Evolutionary conservation across 2,888 invertebrate species (phyloP), one percentile per base, ranked within the genome.

Genomic region (Cephus rjabovi): DNA sequence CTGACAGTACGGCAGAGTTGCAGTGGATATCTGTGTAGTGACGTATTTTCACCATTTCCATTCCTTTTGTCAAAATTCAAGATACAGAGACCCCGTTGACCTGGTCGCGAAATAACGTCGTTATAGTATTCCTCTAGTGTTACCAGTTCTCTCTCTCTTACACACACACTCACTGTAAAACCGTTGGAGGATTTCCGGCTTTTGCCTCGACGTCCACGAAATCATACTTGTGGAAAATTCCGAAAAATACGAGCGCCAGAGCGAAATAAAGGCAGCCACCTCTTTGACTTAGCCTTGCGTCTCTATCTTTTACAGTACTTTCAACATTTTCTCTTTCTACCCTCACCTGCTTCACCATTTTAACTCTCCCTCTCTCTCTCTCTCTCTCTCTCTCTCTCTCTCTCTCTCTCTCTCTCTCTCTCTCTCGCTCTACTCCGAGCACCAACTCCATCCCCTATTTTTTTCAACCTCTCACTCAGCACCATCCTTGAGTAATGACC

Each of bases 401-500:
- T 75, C 9, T 37, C 73, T 40, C 34, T 9, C 77, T 73, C 35
- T 74, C 30, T 74, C 68, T 35, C 76, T 15, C 40, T 71, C 12
- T 75, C 9, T 37, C 73, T 40, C 69, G 30, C 23, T 71, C 34
- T 68, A 4, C 69, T 56, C 75, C 11, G n/a, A 12, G 3, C 71
- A 12, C 76, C 37, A 33, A 33, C 56, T 31, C 74, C 76, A 40
- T 80, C 74, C 75, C 69, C 75, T 69, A 35, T 69, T 71, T 69
- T 71, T 70, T 68, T 69, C n/a, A 75, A 34, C 37, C 33, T 74
- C 56, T 73, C 56, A 73, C 75, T 68, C 70, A 35, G 71, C 76
- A 12, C 40, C 70, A 56, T 83, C 78, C 77, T 79, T 86, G 81
- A 82, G 82, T 85, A 85, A 86, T 85, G 84, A 86, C 83, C 81